Percentiles rank a stretch among this genome's conserved stretches.
These are phyloP conservation scores for Eilema caniola DNA, from an alignment of 2,888 invertebrate species.

Conservation along the genomic window DNA sequence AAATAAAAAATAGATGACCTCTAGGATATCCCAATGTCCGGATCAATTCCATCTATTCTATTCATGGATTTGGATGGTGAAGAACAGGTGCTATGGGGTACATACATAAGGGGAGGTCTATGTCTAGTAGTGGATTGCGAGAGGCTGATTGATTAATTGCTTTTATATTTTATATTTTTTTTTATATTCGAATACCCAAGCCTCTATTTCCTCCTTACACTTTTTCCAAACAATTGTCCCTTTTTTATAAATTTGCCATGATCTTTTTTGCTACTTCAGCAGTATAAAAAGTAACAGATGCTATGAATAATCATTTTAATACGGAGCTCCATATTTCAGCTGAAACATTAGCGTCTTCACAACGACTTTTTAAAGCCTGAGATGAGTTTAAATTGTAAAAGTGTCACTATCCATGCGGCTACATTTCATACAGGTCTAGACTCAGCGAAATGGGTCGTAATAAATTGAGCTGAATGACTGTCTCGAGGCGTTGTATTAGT, in stretches of 20 bases:
- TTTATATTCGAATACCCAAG: neutral
- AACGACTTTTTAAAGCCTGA: conserved; percentile 12
- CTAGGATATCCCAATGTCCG: too few relatives aligned
- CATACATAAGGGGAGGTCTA: too few relatives aligned
- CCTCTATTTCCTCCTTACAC: neutral
- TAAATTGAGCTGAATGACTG: conserved; percentile 43
- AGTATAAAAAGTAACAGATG: neutral
- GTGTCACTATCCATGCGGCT: conserved; percentile 35
- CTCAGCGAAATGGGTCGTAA: conserved; percentile 37
- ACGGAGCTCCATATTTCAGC: neutral
- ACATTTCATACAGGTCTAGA: conserved; percentile 50
- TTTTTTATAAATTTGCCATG: neutral
- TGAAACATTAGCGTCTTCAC: conserved; percentile 15
- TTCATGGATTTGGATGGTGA: too few relatives aligned
- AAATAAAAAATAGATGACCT: too few relatives aligned
- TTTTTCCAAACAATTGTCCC: too few relatives aligned
- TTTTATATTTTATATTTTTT: neutral
- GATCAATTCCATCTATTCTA: too few relatives aligned
- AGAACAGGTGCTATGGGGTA: too few relatives aligned
- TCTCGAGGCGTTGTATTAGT: neutral
- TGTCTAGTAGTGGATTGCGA: too few relatives aligned
- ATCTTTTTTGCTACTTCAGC: neutral
- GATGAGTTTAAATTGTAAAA: conserved; percentile 24
- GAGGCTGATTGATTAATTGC: too few relatives aligned
- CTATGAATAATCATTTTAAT: neutral